Evolutionary conservation across 2,797 vertebrate species (phyloP).

Genomic region (Momotus momota): DNA sequence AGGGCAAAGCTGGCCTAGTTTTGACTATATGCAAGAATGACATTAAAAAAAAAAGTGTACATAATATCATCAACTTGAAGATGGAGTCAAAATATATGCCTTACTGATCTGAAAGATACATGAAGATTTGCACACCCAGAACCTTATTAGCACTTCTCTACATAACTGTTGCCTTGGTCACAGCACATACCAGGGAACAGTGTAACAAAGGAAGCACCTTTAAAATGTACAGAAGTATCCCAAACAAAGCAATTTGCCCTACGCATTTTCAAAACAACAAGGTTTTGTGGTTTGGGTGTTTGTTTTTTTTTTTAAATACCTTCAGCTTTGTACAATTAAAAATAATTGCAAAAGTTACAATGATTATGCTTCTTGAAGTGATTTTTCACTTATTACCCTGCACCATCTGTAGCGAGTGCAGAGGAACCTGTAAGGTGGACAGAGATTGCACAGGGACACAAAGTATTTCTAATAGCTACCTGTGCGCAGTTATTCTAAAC

Average conservation of each 20-base stretch:
- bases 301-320: neutral
- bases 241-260: neutral
- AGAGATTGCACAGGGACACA: neutral
- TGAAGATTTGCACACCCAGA: neutral
- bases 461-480: neutral
- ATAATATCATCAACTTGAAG: neutral
- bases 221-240: neutral
- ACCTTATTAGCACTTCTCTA: neutral
- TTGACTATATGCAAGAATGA: neutral
- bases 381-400: neutral
- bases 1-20: neutral
- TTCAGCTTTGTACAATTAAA: neutral
- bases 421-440: neutral
- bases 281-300: neutral
- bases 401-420: neutral
- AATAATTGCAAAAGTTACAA: neutral
- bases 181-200: too few species aligned
- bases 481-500: neutral
- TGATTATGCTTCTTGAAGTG: neutral
- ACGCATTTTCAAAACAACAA: neutral
- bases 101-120: accelerated
- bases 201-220: neutral
- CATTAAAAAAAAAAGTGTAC: neutral
- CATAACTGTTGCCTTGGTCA: too few species aligned
- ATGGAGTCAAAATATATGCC: neutral